Evolutionary conservation across 64 coral and sea anemone species (phyloP).

Genomic region (Anthopleura sola): DNA sequence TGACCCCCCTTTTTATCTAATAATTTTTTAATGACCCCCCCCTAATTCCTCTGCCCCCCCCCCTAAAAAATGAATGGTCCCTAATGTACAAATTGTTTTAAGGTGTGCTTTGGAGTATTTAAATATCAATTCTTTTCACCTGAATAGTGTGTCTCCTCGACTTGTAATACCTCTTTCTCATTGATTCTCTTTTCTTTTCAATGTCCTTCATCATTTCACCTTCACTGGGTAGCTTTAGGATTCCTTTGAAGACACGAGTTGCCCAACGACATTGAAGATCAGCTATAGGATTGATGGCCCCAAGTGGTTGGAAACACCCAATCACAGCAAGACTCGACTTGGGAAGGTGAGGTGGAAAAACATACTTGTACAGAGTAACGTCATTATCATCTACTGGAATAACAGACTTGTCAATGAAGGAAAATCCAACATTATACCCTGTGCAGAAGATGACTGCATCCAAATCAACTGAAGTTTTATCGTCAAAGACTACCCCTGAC

Average conservation of each 20-base stretch:
- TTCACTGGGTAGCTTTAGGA: conserved; percentile 45
- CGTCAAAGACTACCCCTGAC: too few species aligned
- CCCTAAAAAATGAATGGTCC: too few species aligned
- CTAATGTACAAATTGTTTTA: too few species aligned
- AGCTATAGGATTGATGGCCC: conserved; percentile 73
- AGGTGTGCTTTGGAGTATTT: too few species aligned
- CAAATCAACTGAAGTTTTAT: conserved; percentile 55
- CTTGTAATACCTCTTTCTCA: conserved; percentile 66
- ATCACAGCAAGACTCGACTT: conserved; percentile 84
- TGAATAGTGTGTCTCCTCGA: conserved; percentile 73
- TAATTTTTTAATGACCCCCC: too few species aligned
- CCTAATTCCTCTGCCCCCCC: too few species aligned
- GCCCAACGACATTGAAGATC: conserved; percentile 84
- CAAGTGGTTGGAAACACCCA: conserved; percentile 75
- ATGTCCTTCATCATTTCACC: conserved; percentile 69
- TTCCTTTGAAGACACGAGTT: conserved; percentile 59
- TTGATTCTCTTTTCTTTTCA: conserved; percentile 46
- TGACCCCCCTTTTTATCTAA: too few species aligned
- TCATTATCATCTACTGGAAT: conserved; percentile 53
- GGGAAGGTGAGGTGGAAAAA: conserved; percentile 70
- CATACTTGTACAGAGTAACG: conserved; percentile 91
- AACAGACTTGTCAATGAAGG: conserved; percentile 65
- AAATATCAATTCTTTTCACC: conserved; percentile 17
- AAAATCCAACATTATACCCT: conserved; percentile 79
- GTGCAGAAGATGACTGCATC: conserved; percentile 94